A percentile compares a stretch with the other conserved stretches of the same genome.
These are phyloP conservation scores for Ardeotis arabs DNA, from an alignment of 2,113 vertebrate genomes.

Conservation along the genomic window DNA sequence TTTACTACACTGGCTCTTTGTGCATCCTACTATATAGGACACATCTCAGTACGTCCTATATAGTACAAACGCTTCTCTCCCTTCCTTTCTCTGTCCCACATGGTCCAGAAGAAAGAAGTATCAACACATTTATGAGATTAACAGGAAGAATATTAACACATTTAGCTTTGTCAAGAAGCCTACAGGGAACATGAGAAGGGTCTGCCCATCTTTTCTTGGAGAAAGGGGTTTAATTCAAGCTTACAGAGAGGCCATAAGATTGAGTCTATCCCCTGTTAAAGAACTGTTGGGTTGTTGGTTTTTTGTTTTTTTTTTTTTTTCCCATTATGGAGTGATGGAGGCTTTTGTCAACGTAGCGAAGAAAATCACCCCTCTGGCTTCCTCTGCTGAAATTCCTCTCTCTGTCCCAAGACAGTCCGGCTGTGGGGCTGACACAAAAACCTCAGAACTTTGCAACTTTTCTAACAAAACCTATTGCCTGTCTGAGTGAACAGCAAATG, in stretches of 20 bases:
- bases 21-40: background rate
- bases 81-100: background rate
- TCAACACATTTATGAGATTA: background rate
- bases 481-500: background rate
- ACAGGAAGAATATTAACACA: background rate
- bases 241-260: background rate
- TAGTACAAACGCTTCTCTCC: background rate
- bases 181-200: background rate
- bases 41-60: background rate
- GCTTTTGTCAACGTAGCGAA: background rate
- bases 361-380: background rate
- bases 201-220: background rate
- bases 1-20: background rate
- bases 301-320: background rate
- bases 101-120: background rate
- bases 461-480: background rate
- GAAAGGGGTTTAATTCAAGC: background rate
- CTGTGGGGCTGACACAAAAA: background rate
- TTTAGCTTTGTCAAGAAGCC: background rate
- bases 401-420: background rate
- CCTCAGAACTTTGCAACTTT: background rate
- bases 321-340: background rate
- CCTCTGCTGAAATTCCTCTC: background rate
- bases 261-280: background rate
- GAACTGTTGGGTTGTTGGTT: fast-evolving